Base-by-base conservation (phyloP, 2,797 vertebrate genomes). In the Muraenolepis orangiensis region DNA sequence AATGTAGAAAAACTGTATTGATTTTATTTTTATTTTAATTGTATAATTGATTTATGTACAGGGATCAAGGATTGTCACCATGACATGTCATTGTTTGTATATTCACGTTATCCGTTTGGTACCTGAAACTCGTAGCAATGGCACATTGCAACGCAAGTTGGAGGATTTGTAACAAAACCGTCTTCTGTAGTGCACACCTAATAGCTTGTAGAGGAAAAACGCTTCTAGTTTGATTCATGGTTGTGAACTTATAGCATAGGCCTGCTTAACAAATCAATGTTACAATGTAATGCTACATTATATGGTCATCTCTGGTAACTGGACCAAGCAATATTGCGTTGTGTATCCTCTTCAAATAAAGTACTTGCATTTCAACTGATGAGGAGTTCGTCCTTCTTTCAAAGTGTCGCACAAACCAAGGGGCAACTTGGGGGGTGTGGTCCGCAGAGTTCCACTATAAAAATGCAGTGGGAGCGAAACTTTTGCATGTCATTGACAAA, bases 381-480 rank as follows among this genome's bases (percentile, higher is more conserved):
- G 51, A n/a, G 51, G 51, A 57, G 51, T 57, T 1, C 6, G 20
- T 23, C 51, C 23, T 57, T 57, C 6, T 57, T 23, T 6, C 20
- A 8, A 57, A 57, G 51, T 57, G 6, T 23, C 51, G 6, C 42
- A 46, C 4, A 4, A 57, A 57, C 51, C 51, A 23, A 23, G 46
- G 46, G n/a, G 6, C 64, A 23, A 71, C 73, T 57, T 73, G 69
- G 69, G 73, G 83, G 89, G 89, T 83, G 89, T 89, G 82, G 80
- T 82, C 75, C 75, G 51, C 31, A 69, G 6, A 51, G 72, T 10
- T n/a, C 51, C 51, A 8, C 20, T 57, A 57, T 57, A 57, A 57
- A 57, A 3, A 57, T 23, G 51, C 20, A 57, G 51, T 23, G 51
- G 51, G n/a, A 23, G 51, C 51, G 20, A 57, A 5, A n/a, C 51